Percentiles rank a stretch among this genome's conserved stretches.
Evolutionary conservation across 2,797 vertebrate genomes (phyloP).

Genomic region (Esox lucius): DNA sequence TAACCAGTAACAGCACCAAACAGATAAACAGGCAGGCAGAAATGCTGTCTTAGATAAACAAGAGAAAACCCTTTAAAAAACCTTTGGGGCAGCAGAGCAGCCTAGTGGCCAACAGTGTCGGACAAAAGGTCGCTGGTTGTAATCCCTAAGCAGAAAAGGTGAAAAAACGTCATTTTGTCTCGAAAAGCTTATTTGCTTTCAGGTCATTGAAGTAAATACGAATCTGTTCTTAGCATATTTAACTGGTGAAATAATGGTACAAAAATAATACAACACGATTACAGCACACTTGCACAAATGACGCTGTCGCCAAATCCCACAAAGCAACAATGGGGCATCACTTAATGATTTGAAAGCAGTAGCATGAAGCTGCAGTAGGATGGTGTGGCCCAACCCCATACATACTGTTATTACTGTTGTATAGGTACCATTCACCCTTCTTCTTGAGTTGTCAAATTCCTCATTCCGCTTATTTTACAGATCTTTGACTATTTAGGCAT

Average conservation of each 20-base stretch:
- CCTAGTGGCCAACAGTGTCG: too few species aligned
- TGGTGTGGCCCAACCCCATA: not conserved
- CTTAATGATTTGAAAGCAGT: not conserved
- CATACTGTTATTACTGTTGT: not conserved
- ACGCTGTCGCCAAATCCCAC: not conserved
- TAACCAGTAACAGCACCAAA: slow-evolving; percentile 32
- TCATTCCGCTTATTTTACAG: too few species aligned
- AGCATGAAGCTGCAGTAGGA: not conserved
- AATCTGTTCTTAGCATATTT: too few species aligned
- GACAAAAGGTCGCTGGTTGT: too few species aligned
- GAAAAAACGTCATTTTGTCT: too few species aligned
- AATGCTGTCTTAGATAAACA: not conserved
- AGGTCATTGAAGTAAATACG: too few species aligned
- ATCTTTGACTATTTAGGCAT: too few species aligned
- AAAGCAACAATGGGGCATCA: not conserved
- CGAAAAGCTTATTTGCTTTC: too few species aligned
- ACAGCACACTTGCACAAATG: slow-evolving; percentile 35
- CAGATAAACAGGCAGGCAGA: not conserved
- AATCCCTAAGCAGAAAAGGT: too few species aligned
- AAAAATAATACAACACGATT: slow-evolving; percentile 58
- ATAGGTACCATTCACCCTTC: too few species aligned
- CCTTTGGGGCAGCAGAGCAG: too few species aligned
- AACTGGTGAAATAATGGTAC: not conserved
- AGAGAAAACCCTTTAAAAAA: not conserved
- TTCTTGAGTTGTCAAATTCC: too few species aligned